Evolutionary conservation across 1,140 invertebrate species (phyloP), one percentile per base, ranked within the genome.

Genomic region (Nasonia longicornis): DNA sequence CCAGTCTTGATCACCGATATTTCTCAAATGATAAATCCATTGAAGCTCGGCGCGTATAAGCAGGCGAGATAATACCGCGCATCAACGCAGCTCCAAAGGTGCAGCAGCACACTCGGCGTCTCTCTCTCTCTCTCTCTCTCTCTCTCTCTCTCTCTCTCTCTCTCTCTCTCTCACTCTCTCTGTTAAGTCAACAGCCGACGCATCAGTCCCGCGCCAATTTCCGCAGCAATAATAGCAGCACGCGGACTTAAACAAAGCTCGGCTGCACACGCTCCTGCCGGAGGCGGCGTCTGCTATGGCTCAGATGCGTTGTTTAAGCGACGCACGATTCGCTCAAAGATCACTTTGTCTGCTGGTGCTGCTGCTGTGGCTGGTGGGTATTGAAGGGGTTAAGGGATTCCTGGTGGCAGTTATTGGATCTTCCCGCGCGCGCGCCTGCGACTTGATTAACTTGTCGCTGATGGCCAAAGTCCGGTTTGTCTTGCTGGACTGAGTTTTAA

Each of bases 171-270:
- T 58, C 16, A 0, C 52, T 20, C 31, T 35, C 4, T 7, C 2
- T 3, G 16, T 26, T 16, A 11, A 67, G 66, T 67, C 66, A 67
- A 67, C 66, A 67, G 8, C 66, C 20, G 20, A n/a, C 10, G 66
- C 66, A 26, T 67, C 66, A 67, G 66, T 67, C 16, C 66, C 66
- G 66, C 66, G 66, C 66, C 66, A 67, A 67, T 67, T 67, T 67
- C 22, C 66, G 66, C 26, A 31, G 66, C 66, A 67, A 67, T 67
- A 67, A 31, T 31, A 67, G 22, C 22, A 31, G 66, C 66, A 16
- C 66, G 10, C 66, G 29, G 66, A 67, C 66, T 58, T 67, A 67
- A 26, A 67, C 29, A 29, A 31, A 67, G 29, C 66, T 67, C 66
- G 26, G 22, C 20, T 58, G 22, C 64, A 29, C 64, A 29, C 64